Evolutionary conservation across 2,888 invertebrate genomes (phyloP), one percentile per base, ranked within the genome.

Genomic region (Dendrolimus houi): DNA sequence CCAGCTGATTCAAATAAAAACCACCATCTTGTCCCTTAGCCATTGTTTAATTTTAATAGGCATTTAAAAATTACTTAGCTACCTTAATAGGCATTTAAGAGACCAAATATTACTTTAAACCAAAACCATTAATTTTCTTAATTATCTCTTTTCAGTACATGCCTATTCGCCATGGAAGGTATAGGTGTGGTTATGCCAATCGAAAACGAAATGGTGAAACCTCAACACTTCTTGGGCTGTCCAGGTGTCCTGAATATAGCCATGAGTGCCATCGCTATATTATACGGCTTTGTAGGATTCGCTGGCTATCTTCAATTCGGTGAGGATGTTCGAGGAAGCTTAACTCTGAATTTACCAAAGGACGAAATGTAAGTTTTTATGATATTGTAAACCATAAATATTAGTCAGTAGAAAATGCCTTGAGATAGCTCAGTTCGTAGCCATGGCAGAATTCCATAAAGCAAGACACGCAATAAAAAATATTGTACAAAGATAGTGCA

Each of bases 91-190:
- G 29, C 6, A 29, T 29, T 29, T 29, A 29, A 29, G 29, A 29
- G 3, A n/a, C n/a, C 29, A 29, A 29, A 29, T 29, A 6, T 29
- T 29, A 29, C 29, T 47, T 47, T 47, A 47, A 47, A 47, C 47
- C 47, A 10, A 47, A 10, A 47, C 2, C 47, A 47, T 29, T 6
- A 13, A 2, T 53, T 53, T 7, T 9, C 41, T 29, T 10, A 1
- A 52, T 52, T 54, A 41, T 60, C 53, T 2, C 57, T 62, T 74
- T 73, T 7, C 77, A 93, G 98, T 56, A 99, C 98, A 7, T 97
- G 97, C 13, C 94, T 99, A 56, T 99, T 98, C 81, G 97, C 99
- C 1, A 98, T 99, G 94, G 99, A 99, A 87, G 98, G 97, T 52
- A 98, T 99, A 64, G 96, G 96, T 55, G 95, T 95, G 57, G 96